Evolutionary conservation across 2,797 vertebrate genomes (phyloP), one percentile per base, ranked within the genome.

Genomic region (Helostoma temminkii): DNA sequence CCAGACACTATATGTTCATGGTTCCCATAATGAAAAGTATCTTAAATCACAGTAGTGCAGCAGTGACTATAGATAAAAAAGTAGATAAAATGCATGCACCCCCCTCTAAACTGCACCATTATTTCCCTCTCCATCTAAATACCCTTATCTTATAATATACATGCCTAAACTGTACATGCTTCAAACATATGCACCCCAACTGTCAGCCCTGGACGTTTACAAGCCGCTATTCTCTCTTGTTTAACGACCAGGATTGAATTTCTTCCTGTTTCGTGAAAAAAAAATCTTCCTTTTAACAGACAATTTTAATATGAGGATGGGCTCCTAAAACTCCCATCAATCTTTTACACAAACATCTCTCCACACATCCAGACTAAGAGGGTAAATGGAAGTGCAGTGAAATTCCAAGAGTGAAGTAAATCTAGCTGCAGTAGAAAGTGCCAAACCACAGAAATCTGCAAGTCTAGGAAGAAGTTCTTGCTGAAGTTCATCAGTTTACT

Each of bases 361-460:
- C 60, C 46, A 55, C 73, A 69, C 56, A 48, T 80, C 48, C 36
- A 68, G 82, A 81, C 64, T 42, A 61, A 54, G 47, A 63, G 42
- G 55, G 48, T 61, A 63, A 70, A 69, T 48, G 47, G 54, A 80
- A 82, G 57, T 61, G 58, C 69, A 68, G 62, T 73, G 67, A 75
- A 86, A 80, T 82, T 90, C 71, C 74, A 78, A 47, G 80, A 80
- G 71, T 85, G 73, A 84, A 88, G 90, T 89, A 85, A 85, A 87
- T 92, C 82, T 74, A 57, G 75, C 84, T 80, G 65, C 60, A 69
- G 85, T 6, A 59, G 73, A 88, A 86, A 80, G 80, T 32, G 89
- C 79, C 90, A 91, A 92, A 91, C 91, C 90, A 90, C 85, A 89
- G 74, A 84, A 81, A 89, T 88, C 85, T 70, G 69, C 70, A 66